A percentile compares a stretch with the other conserved stretches of the same genome.
These are phyloP conservation scores for Laticauda laticaudata DNA, from an alignment of 2,113 vertebrate genomes.

Conservation along the genomic window DNA sequence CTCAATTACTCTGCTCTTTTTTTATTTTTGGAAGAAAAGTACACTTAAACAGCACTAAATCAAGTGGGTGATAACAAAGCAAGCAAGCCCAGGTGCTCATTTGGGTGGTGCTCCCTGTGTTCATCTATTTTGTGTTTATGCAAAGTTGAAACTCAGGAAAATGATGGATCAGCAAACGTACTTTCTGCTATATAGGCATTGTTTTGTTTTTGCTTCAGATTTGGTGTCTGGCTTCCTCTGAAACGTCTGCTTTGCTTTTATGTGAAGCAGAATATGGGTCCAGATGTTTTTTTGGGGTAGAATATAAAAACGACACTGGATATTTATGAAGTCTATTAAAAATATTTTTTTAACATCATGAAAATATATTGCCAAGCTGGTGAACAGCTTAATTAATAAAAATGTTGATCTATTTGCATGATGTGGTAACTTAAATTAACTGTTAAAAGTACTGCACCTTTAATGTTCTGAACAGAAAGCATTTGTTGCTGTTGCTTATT, in stretches of 20 bases:
- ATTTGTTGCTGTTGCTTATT: neutral
- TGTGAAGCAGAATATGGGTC: neutral
- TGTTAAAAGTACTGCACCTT: neutral
- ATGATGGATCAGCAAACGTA: neutral
- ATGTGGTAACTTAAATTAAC: neutral
- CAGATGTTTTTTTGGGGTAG: neutral
- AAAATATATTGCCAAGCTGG: neutral
- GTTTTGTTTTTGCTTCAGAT: neutral
- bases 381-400: neutral
- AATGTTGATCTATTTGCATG: neutral
- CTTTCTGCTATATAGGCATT: neutral
- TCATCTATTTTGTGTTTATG: neutral
- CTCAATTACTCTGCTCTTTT: neutral
- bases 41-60: neutral
- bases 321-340: neutral
- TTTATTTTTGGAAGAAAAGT: neutral
- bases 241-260: neutral
- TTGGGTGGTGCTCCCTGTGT: neutral
- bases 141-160: neutral
- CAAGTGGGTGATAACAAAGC: neutral
- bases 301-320: neutral
- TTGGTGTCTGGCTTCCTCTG: neutral
- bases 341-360: neutral
- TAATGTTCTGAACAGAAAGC: neutral
- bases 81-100: neutral